Base-by-base conservation (phyloP, 2,888 invertebrate species). In the Seladonia tumulorum region DNA sequence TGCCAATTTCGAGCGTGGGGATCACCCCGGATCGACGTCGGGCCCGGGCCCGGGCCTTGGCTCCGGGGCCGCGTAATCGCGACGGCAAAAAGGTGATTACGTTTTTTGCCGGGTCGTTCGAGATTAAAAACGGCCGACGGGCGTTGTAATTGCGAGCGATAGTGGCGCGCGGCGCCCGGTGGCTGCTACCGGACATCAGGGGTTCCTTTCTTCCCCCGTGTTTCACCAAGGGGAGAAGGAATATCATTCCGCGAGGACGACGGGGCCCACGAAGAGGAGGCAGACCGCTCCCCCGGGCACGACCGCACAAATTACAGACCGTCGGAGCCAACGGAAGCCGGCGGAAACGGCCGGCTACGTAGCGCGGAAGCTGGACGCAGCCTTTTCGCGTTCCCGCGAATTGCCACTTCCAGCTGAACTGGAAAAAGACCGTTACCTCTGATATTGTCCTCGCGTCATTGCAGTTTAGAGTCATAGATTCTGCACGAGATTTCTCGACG, bases 291-390 rank as follows among this genome's bases (percentile, higher is more conserved):
- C 93, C 86, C 85, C 91, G 89, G 93, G 93, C 93, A 92, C 91
- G 92, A 93, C 92, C 93, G 93, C 93, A 91, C 92, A 94, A 94
- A 94, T 94, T 94, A 94, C 92, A 94, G 94, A 91, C 92, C 90
- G 91, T 63, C 90, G 80, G 79, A 80, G 84, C 79, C 75, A 86
- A 79, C 84, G 88, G 88, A 83, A 83, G 90, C 87, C 85, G 70
- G 74, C 83, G 71, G 84, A 84, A 80, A 82, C 78, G 82, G 91
- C 90, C 89, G 92, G 91, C 91, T 86, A 80, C 60, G 76, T 82
- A 57, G 25, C 76, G 63, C 76, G 76, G 68, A 77, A 77, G 77
- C 49, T 66, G 66, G n/a, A 25, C 57, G 76, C 39, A 57, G 47
- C 66, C 74, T 72, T 57, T 74, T 82, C 71, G 63, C 53, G 39